Conservation (phyloP, 1,140 invertebrate genomes). For the Zaprionus kolodkinae region DNA sequence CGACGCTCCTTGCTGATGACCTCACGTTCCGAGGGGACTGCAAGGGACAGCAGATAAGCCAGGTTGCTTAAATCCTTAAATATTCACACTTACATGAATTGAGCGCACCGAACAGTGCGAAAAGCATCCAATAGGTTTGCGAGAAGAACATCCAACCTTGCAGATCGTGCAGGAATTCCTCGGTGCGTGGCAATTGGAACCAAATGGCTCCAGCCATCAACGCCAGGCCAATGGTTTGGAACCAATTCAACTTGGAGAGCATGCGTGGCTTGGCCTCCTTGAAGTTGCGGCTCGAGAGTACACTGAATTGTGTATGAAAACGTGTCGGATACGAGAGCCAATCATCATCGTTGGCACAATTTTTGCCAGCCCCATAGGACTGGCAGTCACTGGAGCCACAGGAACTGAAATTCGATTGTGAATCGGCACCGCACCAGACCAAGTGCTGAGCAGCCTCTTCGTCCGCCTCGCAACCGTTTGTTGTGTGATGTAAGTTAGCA, state of each 20-base stretch:
- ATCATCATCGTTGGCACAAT: conserved; percentile 83
- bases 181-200: conserved; percentile 91
- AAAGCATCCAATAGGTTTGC: conserved; percentile 94
- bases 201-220: conserved; percentile 91
- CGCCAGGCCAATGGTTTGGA: conserved; percentile 91
- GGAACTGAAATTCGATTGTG: conserved; percentile 89
- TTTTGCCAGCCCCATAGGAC: conserved; percentile 56
- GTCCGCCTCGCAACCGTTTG: conserved; percentile 55
- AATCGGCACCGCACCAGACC: conserved; percentile 87
- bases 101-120: conserved; percentile 92
- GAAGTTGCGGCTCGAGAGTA: conserved; percentile 92
- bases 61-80: too few relatives aligned
- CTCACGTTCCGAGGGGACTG: conserved; percentile 92
- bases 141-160: conserved; percentile 95
- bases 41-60: not conserved
- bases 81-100: conserved; percentile 86
- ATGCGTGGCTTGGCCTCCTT: conserved; percentile 91
- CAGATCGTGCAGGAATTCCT: conserved; percentile 91
- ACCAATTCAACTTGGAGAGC: conserved; percentile 92
- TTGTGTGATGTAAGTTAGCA: conserved; percentile 54
- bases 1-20: conserved; percentile 93
- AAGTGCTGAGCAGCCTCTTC: conserved; percentile 90
- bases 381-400: conserved; percentile 87
- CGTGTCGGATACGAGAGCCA: conserved; percentile 90
- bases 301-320: conserved; percentile 91